A percentile compares a stretch with the other conserved stretches of the same genome.
Conservation (phyloP, 2,113 vertebrate genomes). For the Micronisus gabar region DNA sequence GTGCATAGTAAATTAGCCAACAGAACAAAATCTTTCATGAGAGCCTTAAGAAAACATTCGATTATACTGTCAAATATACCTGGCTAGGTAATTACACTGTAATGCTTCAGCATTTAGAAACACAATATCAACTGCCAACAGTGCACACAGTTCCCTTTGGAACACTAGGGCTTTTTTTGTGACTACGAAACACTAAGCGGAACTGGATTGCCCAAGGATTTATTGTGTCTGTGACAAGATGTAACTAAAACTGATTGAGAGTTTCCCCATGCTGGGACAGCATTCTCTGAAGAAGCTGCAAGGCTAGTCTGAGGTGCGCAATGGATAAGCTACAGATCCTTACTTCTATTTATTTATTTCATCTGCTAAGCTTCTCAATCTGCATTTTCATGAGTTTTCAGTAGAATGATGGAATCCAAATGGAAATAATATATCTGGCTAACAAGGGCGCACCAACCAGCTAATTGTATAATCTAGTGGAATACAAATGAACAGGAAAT, state of each 20-base stretch:
- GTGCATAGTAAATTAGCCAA: background rate
- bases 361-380: background rate
- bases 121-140: background rate
- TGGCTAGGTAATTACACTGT: constrained; percentile 1
- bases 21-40: background rate
- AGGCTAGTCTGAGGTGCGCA: background rate
- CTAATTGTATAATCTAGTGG: background rate
- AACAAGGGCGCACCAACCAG: background rate
- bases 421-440: constrained; percentile 13
- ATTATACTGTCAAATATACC: constrained; percentile 7
- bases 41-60: background rate
- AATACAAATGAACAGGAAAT: background rate
- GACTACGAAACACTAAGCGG: background rate
- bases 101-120: background rate
- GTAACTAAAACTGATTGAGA: background rate
- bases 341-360: background rate
- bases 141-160: background rate
- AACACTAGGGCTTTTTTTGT: background rate
- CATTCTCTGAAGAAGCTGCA: background rate
- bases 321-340: background rate
- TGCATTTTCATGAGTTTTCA: constrained; percentile 32
- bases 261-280: background rate
- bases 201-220: background rate
- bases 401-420: background rate
- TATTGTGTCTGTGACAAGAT: background rate